Base-by-base conservation (phyloP, 2,797 vertebrate genomes). In the Artibeus jamaicensis region DNA sequence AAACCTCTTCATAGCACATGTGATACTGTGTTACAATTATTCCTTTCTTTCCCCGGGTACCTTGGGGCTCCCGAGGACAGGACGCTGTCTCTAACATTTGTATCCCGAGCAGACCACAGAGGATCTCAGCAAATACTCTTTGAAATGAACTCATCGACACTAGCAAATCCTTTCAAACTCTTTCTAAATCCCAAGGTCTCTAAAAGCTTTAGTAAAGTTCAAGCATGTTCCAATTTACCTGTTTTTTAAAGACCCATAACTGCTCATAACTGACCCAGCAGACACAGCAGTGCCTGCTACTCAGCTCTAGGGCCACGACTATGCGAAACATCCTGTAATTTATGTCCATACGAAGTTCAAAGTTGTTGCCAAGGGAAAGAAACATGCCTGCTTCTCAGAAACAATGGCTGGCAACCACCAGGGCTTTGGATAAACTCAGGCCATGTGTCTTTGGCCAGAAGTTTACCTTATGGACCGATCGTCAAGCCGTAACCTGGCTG, bases 371-470 rank as follows among this genome's bases (percentile, higher is more conserved):
- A 94, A 78, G 89, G 67, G 78, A 93, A 87, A 91, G 59, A 94
- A 95, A 96, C 79, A 88, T 2, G n/a, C 74, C 93, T 89, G 57
- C 50, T 79, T 57, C 87, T 91, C 81, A 9, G 70, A 82, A 91
- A 79, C 71, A 89, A 70, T 37, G 92, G 84, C 53, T 95, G 94
- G 94, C 93, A 90, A 86, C 29, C 44, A 70, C 29, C n/a, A 62
- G 37, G 37, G 42, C 73, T 68, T 62, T 22, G 53, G 89, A 91
- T 78, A 84, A 93, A 85, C 67, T 21, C 53, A 14, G 81, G 46
- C 81, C 77, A 11, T 29, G 89, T 42, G 84, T 71, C 48, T 93
- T 78, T 24, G 68, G 76, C 50, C 84, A 85, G 86, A 92, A 70
- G 42, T 62, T 93, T 70, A 91, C 70, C 81, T 87, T 39, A 62